Conservation (phyloP, 2,888 invertebrate species). For the Teinopalpus imperialis region DNA sequence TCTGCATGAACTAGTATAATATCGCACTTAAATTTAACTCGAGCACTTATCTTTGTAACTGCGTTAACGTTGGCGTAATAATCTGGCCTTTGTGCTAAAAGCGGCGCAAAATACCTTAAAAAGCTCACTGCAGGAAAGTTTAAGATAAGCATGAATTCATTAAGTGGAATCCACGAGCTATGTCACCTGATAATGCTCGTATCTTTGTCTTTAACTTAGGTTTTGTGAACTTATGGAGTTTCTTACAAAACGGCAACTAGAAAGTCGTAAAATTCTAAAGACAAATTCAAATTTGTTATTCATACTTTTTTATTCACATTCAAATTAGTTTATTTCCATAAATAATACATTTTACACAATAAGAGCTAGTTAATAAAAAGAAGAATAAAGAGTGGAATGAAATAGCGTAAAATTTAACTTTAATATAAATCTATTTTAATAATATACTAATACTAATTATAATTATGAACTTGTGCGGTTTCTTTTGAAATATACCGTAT, state of each 20-base stretch:
- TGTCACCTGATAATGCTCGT: constrained; percentile 12
- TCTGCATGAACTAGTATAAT: constrained; percentile 11
- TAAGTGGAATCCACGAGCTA: constrained; percentile 17
- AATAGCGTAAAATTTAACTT: no score
- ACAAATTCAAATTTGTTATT: no score
- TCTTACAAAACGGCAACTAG: no score
- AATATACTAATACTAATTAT: no score
- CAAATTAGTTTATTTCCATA: no score
- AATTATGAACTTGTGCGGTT: no score
- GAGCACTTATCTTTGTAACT: constrained; percentile 24
- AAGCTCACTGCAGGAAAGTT: constrained; percentile 31
- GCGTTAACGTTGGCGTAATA: constrained; percentile 17
- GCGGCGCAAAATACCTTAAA: constrained; percentile 15
- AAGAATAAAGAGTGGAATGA: no score
- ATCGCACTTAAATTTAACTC: constrained; percentile 22
- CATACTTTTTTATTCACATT: no score
- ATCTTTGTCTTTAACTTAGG: neutral
- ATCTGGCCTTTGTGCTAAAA: constrained; percentile 20
- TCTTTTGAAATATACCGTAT: no score
- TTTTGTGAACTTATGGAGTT: constrained; percentile 3
- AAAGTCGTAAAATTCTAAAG: neutral
- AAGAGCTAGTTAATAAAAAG: no score
- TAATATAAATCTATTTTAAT: no score
- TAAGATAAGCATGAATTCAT: constrained; percentile 36
- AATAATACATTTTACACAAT: no score